These are phyloP conservation scores for Anguilla pacifica DNA, from an alignment of 2,797 vertebrate genomes.

Conservation along the genomic window DNA sequence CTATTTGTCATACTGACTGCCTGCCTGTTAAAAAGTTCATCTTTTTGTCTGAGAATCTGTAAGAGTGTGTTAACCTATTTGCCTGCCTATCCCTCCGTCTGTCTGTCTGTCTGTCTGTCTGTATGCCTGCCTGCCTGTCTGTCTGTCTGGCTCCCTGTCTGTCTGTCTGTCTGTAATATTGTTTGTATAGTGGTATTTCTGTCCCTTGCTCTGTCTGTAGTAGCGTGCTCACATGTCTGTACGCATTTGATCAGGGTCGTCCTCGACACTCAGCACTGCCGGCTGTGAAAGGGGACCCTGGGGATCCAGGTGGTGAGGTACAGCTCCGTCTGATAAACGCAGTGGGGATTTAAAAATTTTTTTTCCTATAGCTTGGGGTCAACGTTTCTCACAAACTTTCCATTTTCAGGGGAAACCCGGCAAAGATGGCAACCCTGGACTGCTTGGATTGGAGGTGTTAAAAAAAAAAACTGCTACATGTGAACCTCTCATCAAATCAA, in stretches of 20 bases:
- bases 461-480: neutral
- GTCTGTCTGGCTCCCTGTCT: neutral
- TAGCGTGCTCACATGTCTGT: neutral
- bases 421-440: neutral
- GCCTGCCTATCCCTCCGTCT: too few species aligned
- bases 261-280: neutral
- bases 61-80: neutral
- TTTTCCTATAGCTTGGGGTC: neutral
- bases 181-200: neutral
- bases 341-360: too few species aligned
- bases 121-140: neutral
- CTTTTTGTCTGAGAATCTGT: neutral
- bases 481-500: neutral
- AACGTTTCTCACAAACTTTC: neutral
- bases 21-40: neutral
- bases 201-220: neutral
- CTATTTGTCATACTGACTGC: neutral
- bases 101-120: neutral
- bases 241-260: neutral
- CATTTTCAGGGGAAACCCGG: slow-evolving; percentile 1
- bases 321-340: neutral
- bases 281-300: neutral
- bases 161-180: neutral
- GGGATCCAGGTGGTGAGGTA: neutral
- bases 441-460: neutral